A percentile compares a stretch with the other conserved stretches of the same genome.
Evolutionary conservation across 1,140 invertebrate species (phyloP).

Genomic region (Neodiprion lecontei): DNA sequence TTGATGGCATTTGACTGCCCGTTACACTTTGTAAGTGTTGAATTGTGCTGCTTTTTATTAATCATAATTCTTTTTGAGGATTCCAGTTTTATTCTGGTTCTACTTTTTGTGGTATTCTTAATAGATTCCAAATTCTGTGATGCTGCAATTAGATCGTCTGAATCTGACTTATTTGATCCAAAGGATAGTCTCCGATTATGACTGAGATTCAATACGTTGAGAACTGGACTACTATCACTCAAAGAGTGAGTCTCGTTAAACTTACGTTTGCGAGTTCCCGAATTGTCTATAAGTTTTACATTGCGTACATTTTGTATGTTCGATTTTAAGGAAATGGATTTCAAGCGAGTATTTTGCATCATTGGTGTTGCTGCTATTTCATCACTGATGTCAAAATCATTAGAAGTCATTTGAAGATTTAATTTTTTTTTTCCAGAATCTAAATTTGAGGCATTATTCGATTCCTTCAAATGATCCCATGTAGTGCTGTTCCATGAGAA

Average conservation of each 20-base stretch:
- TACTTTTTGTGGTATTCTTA: constrained; percentile 24
- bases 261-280: constrained; percentile 23
- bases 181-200: constrained; percentile 27
- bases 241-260: constrained; percentile 21
- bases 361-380: constrained; percentile 6
- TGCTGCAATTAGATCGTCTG: constrained; percentile 39
- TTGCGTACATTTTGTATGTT: not conserved
- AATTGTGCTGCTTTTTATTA: not conserved
- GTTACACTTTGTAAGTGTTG: not conserved
- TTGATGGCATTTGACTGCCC: not conserved
- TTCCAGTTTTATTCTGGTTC: constrained; percentile 32
- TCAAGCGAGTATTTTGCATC: not conserved
- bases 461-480: not conserved
- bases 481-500: not conserved
- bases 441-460: not conserved
- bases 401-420: constrained; percentile 22
- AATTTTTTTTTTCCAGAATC: constrained; percentile 17
- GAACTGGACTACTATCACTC: constrained; percentile 28
- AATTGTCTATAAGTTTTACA: constrained; percentile 16
- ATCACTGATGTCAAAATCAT: constrained; percentile 3
- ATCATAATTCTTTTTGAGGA: constrained; percentile 7
- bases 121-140: constrained; percentile 32
- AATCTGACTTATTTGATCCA: constrained; percentile 46
- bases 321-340: not conserved
- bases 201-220: constrained; percentile 31